These are phyloP conservation scores for Microcebus griseorufus DNA, from an alignment of 2,113 vertebrate species.

Conservation along the genomic window DNA sequence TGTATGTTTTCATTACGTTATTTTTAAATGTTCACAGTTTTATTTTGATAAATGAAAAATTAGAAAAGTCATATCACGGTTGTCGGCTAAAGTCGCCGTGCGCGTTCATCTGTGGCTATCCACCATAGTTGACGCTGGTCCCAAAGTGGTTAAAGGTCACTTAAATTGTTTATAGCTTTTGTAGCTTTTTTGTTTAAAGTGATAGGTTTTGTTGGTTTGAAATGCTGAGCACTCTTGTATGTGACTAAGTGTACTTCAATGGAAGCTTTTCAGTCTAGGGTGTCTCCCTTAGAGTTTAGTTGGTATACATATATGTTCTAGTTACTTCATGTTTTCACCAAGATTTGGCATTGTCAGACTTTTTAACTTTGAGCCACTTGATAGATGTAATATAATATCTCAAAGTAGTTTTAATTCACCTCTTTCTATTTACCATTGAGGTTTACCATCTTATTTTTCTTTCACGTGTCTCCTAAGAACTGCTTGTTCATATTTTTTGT, in stretches of 20 bases:
- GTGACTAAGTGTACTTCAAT: background rate
- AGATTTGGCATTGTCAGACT: background rate
- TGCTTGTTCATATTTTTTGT: background rate
- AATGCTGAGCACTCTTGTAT: background rate
- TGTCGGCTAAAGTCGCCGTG: too few relatives aligned
- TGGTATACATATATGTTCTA: background rate
- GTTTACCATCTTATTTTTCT: background rate
- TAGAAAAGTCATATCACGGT: too few relatives aligned
- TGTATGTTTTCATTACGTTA: too few relatives aligned
- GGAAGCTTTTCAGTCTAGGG: background rate
- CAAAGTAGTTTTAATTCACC: background rate
- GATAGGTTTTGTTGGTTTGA: background rate
- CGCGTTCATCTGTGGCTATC: too few relatives aligned
- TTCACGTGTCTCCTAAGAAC: background rate
- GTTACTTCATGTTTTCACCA: background rate
- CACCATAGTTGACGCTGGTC: too few relatives aligned
- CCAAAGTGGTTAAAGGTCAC: too few relatives aligned
- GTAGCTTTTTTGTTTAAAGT: background rate
- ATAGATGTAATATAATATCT: background rate
- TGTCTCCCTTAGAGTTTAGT: background rate
- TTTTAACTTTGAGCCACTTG: background rate
- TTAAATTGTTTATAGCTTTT: too few relatives aligned
- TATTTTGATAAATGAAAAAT: too few relatives aligned
- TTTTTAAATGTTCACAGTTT: too few relatives aligned
- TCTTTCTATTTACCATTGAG: background rate